A percentile compares a stretch with the other conserved stretches of the same genome.
phyloP scores from a whole-genome alignment of 2,113 vertebrate species.

The Origma solitaria region DNA sequence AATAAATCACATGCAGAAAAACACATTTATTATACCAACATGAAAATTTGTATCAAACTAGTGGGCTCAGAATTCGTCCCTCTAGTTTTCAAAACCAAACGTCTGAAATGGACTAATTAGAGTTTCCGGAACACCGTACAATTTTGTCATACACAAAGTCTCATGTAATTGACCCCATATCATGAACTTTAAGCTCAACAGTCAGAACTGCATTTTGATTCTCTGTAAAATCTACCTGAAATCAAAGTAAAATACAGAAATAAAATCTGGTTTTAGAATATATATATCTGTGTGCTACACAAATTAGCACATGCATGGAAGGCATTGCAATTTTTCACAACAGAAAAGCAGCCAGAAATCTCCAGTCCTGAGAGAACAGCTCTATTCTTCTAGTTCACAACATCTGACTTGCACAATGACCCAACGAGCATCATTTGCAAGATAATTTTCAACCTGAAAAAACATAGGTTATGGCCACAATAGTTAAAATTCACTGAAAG shows the following conservation, averaged over 20 bases:
- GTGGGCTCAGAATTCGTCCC: neutral
- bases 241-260: neutral
- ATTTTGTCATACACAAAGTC: neutral
- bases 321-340: neutral
- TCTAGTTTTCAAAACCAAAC: neutral
- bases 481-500: neutral
- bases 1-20: neutral
- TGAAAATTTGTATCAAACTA: neutral
- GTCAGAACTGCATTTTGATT: neutral
- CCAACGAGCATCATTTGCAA: neutral
- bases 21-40: neutral
- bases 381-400: neutral
- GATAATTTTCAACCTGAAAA: neutral
- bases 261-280: neutral
- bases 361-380: accelerated
- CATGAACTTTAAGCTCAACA: neutral
- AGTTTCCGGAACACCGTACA: neutral
- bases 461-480: neutral
- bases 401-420: neutral
- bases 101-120: neutral
- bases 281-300: neutral
- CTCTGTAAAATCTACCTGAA: neutral
- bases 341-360: neutral
- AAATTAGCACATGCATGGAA: neutral
- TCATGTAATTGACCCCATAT: neutral